These are phyloP conservation scores for Argyrosomus japonicus DNA, from an alignment of 2,113 vertebrate species.

Conservation along the genomic window DNA sequence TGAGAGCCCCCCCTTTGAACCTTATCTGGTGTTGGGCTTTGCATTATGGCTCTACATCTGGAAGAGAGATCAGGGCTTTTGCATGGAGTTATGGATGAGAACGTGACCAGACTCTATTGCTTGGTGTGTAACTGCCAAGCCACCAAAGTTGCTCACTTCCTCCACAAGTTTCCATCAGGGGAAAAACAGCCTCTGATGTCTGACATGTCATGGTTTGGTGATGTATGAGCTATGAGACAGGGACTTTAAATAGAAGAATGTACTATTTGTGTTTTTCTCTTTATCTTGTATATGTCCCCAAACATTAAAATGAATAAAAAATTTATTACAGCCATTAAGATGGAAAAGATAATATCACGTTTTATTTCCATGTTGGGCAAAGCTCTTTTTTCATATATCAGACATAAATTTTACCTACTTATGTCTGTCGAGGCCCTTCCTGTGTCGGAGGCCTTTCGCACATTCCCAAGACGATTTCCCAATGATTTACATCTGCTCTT, in stretches of 20 bases:
- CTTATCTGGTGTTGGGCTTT: slow-evolving; percentile 75
- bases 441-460: slow-evolving; percentile 20
- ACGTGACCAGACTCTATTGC: slow-evolving; percentile 78
- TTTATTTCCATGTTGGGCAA: slow-evolving; percentile 6
- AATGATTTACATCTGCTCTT: slow-evolving; percentile 51
- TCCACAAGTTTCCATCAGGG: slow-evolving; percentile 73
- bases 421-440: slow-evolving; percentile 33
- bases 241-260: slow-evolving; percentile 55
- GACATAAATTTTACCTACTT: slow-evolving; percentile 30
- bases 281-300: slow-evolving; percentile 42
- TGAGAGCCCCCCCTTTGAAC: slow-evolving; percentile 73
- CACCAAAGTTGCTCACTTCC: slow-evolving; percentile 79
- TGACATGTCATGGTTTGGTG: slow-evolving; percentile 71
- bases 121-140: slow-evolving; percentile 77
- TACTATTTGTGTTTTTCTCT: slow-evolving; percentile 51
- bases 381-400: slow-evolving; percentile 1
- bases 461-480: slow-evolving; percentile 35
- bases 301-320: slow-evolving; percentile 21
- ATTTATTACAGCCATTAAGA: slow-evolving; percentile 23
- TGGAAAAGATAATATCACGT: slow-evolving; percentile 39
- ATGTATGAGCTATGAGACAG: slow-evolving; percentile 69
- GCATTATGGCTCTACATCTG: slow-evolving; percentile 76
- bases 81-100: slow-evolving; percentile 65
- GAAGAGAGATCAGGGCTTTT: slow-evolving; percentile 74
- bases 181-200: slow-evolving; percentile 66